Evolutionary conservation across 2,113 vertebrate species (phyloP).

Genomic region (Ovibos moschatus): DNA sequence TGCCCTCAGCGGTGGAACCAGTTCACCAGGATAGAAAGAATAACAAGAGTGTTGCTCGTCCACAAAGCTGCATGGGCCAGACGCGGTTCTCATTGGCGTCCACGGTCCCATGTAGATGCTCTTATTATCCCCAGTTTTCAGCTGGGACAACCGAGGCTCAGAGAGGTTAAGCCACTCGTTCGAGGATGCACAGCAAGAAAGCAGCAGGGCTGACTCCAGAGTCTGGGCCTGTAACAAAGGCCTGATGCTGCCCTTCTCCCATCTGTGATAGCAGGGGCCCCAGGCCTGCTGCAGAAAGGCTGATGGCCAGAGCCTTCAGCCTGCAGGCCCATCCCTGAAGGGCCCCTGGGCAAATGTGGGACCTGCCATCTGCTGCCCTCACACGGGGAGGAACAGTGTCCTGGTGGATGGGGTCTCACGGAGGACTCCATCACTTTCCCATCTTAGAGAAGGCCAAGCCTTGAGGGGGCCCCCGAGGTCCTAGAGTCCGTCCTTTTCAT

Average conservation of each 20-base stretch:
- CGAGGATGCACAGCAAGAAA: background rate
- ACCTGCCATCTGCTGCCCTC: background rate
- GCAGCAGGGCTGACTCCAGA: background rate
- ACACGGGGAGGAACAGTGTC: background rate
- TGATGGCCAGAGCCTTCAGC: background rate
- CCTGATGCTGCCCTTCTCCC: background rate
- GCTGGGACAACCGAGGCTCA: background rate
- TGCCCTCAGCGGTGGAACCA: background rate
- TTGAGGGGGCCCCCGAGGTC: background rate
- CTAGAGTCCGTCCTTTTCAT: background rate
- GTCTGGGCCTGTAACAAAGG: background rate
- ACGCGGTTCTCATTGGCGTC: accelerated
- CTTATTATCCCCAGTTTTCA: background rate
- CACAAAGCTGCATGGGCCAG: background rate
- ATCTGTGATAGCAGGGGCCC: background rate
- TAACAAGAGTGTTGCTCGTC: background rate
- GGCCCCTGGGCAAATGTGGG: too few species aligned
- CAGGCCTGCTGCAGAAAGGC: background rate
- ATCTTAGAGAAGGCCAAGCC: background rate
- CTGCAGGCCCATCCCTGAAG: background rate
- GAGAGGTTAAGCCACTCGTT: background rate
- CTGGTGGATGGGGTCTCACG: background rate
- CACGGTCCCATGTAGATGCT: background rate
- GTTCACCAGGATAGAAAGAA: background rate
- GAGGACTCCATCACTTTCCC: background rate